Percentiles rank a stretch among this genome's conserved stretches.
phyloP scores from a whole-genome alignment of 2,113 vertebrate species.

The Falcunculus frontatus region DNA sequence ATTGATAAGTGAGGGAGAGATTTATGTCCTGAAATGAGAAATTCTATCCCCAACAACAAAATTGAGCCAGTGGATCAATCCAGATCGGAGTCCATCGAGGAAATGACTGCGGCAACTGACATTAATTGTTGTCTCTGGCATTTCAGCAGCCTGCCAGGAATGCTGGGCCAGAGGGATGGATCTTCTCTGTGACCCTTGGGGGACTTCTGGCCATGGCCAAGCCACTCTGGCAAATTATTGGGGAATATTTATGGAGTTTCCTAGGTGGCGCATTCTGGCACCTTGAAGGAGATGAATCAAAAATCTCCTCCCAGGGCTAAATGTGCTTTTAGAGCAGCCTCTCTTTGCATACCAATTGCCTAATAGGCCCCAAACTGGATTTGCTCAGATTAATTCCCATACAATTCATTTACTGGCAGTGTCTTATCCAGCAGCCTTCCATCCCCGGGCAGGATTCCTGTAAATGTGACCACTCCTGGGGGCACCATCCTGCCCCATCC shows the following conservation, averaged over 20 bases:
- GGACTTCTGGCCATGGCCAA: neutral
- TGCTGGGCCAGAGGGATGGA: neutral
- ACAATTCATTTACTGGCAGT: neutral
- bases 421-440: neutral
- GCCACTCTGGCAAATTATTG: neutral
- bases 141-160: neutral
- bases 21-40: constrained; percentile 29
- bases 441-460: neutral
- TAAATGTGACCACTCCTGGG: neutral
- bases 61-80: neutral
- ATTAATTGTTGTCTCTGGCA: neutral
- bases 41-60: constrained; percentile 6
- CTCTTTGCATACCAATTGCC: constrained; percentile 3
- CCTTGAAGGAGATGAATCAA: neutral
- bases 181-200: neutral
- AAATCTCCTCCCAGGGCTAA: neutral
- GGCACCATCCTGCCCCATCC: too few species aligned
- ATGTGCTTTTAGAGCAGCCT: neutral
- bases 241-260: neutral
- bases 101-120: constrained; percentile 1
- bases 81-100: neutral
- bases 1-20: constrained; percentile 29
- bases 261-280: neutral
- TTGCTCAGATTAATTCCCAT: constrained; percentile 30
- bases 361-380: constrained; percentile 31